Percentiles rank a stretch among this genome's conserved stretches.
phyloP scores from a whole-genome alignment of 2,113 vertebrate genomes.

The Aleadryas rufinucha region DNA sequence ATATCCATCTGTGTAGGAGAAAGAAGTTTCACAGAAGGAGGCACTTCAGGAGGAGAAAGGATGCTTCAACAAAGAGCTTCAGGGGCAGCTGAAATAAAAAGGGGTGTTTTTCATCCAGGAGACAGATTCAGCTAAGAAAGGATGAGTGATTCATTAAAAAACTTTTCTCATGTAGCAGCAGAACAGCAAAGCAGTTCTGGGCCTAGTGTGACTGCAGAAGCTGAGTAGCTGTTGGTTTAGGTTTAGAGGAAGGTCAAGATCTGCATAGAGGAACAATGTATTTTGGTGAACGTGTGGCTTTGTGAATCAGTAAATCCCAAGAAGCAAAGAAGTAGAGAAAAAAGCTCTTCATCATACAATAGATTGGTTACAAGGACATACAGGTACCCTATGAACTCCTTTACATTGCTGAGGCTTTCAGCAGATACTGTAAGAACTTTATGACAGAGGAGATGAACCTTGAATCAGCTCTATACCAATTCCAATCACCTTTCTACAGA shows the following conservation, averaged over 20 bases:
- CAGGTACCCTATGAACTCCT: not conserved
- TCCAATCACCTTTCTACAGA: not conserved
- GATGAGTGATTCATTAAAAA: not conserved
- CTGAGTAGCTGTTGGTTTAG: not conserved
- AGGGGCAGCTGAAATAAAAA: not conserved
- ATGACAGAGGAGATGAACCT: not conserved
- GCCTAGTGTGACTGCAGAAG: not conserved
- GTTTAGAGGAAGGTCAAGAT: not conserved
- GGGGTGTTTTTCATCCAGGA: not conserved
- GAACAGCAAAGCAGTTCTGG: not conserved
- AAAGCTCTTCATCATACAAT: not conserved
- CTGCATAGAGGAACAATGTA: not conserved
- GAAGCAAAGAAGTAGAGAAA: not conserved
- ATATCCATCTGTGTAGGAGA: not conserved
- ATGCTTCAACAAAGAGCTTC: not conserved
- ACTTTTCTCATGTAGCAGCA: not conserved
- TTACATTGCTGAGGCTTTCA: not conserved
- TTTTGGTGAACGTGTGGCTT: not conserved
- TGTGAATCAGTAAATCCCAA: not conserved
- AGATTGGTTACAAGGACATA: not conserved
- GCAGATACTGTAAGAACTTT: not conserved
- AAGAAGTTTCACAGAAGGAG: not conserved
- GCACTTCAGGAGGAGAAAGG: not conserved
- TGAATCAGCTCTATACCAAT: not conserved
- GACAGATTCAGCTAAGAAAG: not conserved